Conservation (phyloP, 2,888 invertebrate genomes). For the Epistrophe eligans region DNA sequence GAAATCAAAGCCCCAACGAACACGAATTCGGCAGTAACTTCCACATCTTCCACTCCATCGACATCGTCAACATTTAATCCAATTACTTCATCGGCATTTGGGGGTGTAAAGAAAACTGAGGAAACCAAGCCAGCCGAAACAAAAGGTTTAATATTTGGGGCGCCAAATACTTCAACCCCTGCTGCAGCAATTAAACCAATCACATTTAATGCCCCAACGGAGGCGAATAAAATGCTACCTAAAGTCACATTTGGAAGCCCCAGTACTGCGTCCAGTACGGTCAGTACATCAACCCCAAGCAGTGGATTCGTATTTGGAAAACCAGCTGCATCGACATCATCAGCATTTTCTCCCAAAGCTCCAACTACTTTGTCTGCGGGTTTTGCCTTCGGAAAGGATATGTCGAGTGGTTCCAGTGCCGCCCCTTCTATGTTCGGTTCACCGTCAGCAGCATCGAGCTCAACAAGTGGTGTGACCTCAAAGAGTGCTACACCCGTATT, state of each 20-base stretch:
- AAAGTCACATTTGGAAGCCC: slow-evolving; percentile 38
- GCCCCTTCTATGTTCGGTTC: slow-evolving; percentile 44
- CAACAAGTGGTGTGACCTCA: slow-evolving; percentile 45
- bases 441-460: slow-evolving; percentile 40
- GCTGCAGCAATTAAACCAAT: slow-evolving; percentile 50
- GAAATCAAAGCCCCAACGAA: slow-evolving; percentile 46
- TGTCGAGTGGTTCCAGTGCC: slow-evolving; percentile 2
- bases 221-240: slow-evolving; percentile 47
- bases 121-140: slow-evolving; percentile 40
- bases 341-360: slow-evolving; percentile 47
- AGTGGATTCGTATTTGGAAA: slow-evolving; percentile 52
- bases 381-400: slow-evolving; percentile 53
- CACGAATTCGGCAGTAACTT: slow-evolving; percentile 42
- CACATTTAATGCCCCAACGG: slow-evolving; percentile 43
- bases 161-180: slow-evolving; percentile 48
- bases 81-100: slow-evolving; percentile 73
- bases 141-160: slow-evolving; percentile 71
- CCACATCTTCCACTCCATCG: slow-evolving; percentile 63
- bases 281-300: slow-evolving; percentile 37
- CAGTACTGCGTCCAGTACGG: slow-evolving; percentile 6
- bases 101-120: slow-evolving; percentile 50
- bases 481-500: slow-evolving; percentile 47
- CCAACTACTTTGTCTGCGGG: not conserved
- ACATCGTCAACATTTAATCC: slow-evolving; percentile 63
- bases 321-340: slow-evolving; percentile 39